Evolutionary conservation across 1,140 invertebrate genomes (phyloP).

Genomic region (Protaetia brevitarsis): DNA sequence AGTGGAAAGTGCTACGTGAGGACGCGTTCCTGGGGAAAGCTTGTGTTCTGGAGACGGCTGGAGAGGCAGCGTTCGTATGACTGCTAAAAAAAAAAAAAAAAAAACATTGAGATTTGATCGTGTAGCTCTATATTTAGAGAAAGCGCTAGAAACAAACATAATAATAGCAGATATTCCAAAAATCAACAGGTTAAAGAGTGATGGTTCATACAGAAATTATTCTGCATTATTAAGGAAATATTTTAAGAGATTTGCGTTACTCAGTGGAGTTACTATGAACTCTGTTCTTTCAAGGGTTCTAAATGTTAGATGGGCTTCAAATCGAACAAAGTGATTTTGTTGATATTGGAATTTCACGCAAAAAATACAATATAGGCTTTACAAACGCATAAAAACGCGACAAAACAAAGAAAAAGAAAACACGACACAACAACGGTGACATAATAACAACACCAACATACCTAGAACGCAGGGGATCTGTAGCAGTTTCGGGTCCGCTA

Average conservation of each 20-base stretch:
- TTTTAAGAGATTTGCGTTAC: too few species aligned
- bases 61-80: conserved; percentile 55
- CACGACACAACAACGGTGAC: background rate
- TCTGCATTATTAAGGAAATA: too few species aligned
- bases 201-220: too few species aligned
- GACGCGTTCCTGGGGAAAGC: conserved; percentile 90
- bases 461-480: conserved; percentile 48
- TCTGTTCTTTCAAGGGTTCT: too few species aligned
- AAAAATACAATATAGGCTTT: too few species aligned
- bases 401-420: background rate
- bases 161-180: too few species aligned
- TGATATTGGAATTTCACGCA: too few species aligned
- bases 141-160: background rate
- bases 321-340: too few species aligned
- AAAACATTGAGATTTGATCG: background rate
- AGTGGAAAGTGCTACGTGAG: conserved; percentile 94
- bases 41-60: conserved; percentile 61
- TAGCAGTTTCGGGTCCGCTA: conserved; percentile 55
- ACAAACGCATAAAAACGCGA: background rate
- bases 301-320: too few species aligned
- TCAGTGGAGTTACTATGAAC: too few species aligned
- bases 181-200: too few species aligned
- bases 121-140: background rate
- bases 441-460: conserved; percentile 34
- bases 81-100: conserved; percentile 45